Percentiles rank a stretch among this genome's conserved stretches.
These are phyloP conservation scores for Sturmia bella DNA, from an alignment of 2,888 invertebrate species.

Conservation along the genomic window DNA sequence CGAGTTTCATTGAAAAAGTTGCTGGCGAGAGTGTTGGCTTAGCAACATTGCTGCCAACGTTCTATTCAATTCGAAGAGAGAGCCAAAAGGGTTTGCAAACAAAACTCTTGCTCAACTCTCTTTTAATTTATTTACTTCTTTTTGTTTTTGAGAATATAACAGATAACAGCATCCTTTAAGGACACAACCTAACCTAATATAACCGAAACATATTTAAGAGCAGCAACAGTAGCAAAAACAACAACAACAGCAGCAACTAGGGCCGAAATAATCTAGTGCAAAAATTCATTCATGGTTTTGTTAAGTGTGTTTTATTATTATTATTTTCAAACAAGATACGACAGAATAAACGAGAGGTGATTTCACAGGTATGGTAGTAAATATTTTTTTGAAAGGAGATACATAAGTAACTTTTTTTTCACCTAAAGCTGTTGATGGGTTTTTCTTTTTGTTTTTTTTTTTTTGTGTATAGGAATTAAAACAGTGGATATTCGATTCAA, in stretches of 20 bases:
- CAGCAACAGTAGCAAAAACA: slow-evolving; percentile 11
- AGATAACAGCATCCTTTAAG: slow-evolving; percentile 51
- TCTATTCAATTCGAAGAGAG: neutral
- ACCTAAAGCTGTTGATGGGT: no score
- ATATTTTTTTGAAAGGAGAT: neutral
- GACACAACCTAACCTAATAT: slow-evolving; percentile 63
- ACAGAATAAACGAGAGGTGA: slow-evolving; percentile 1
- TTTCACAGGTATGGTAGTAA: neutral
- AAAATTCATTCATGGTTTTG: slow-evolving; percentile 61
- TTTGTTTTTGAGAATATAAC: neutral
- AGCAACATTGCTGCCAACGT: slow-evolving; percentile 36
- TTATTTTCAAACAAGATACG: slow-evolving; percentile 33
- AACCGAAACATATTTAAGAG: slow-evolving; percentile 45
- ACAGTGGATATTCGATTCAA: no score
- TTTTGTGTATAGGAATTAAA: no score
- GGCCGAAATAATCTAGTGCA: slow-evolving; percentile 27
- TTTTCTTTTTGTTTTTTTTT: no score
- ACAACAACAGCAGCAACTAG: slow-evolving; percentile 19
- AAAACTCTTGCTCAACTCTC: neutral
- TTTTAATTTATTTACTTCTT: neutral
- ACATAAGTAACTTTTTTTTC: no score
- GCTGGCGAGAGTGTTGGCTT: neutral
- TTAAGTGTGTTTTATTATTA: slow-evolving; percentile 28
- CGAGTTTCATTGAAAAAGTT: neutral
- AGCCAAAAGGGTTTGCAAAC: neutral